Percentiles rank a stretch among this genome's conserved stretches.
Conservation (phyloP, 2,113 vertebrate species). For the Hemicordylus capensis region DNA sequence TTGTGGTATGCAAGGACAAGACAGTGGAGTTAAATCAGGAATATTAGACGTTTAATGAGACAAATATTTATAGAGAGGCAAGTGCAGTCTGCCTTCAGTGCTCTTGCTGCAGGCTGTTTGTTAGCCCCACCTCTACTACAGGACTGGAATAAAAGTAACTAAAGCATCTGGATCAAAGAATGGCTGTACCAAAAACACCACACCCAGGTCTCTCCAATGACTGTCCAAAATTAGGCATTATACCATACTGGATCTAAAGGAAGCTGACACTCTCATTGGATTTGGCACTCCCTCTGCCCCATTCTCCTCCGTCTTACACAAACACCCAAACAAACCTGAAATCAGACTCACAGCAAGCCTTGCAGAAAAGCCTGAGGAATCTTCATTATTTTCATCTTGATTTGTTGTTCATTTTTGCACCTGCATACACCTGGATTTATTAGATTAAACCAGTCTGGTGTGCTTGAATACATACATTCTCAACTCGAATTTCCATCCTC, state of each 20-base stretch:
- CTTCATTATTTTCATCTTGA: not conserved
- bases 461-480: not conserved
- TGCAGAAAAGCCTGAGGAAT: not conserved
- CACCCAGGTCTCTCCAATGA: no score
- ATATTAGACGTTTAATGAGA: no score
- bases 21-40: no score
- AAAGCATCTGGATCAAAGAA: no score
- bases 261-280: not conserved
- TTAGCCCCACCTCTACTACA: no score
- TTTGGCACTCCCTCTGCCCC: not conserved
- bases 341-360: not conserved
- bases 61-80: no score
- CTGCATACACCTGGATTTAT: not conserved
- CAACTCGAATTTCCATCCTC: not conserved
- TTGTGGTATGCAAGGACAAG: no score
- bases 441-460: not conserved
- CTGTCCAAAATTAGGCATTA: not conserved
- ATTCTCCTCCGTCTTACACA: not conserved
- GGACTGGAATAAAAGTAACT: no score
- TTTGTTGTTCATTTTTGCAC: not conserved
- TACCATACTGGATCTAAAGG: no score
- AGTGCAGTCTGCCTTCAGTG: no score
- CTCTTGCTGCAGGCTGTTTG: no score
- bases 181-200: no score
- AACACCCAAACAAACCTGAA: not conserved